These are phyloP conservation scores for Callipepla californica DNA, from an alignment of 2,113 vertebrate genomes.

Conservation along the genomic window DNA sequence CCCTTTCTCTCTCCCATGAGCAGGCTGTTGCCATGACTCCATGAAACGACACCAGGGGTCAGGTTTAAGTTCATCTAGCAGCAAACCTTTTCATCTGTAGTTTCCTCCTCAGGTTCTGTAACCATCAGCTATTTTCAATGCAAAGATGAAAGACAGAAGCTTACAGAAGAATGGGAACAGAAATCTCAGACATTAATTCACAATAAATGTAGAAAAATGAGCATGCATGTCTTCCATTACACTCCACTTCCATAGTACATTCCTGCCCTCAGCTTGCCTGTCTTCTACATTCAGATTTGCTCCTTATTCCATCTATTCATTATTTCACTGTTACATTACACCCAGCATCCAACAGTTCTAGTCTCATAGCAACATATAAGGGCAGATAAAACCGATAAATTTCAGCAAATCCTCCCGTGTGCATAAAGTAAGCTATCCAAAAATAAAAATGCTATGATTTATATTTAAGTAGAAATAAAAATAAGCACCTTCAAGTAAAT, in stretches of 20 bases:
- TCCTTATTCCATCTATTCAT: neutral
- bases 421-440: neutral
- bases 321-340: neutral
- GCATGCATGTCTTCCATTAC: fast-evolving
- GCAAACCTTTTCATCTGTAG: conserved; percentile 23
- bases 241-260: neutral
- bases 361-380: neutral
- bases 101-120: conserved; percentile 26
- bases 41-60: conserved; percentile 46
- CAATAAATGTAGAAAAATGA: neutral
- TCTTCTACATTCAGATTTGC: neutral
- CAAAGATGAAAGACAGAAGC: neutral
- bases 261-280: neutral
- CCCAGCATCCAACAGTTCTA: neutral
- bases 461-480: neutral
- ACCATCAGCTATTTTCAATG: conserved; percentile 44
- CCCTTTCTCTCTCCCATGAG: neutral
- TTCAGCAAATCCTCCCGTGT: neutral
- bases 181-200: neutral
- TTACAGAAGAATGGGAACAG: neutral
- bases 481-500: neutral
- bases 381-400: neutral
- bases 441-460: neutral
- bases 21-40: conserved; percentile 59
- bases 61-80: conserved; percentile 61